phyloP scores from a whole-genome alignment of 2,797 vertebrate species.

The Ataeniobius toweri region DNA sequence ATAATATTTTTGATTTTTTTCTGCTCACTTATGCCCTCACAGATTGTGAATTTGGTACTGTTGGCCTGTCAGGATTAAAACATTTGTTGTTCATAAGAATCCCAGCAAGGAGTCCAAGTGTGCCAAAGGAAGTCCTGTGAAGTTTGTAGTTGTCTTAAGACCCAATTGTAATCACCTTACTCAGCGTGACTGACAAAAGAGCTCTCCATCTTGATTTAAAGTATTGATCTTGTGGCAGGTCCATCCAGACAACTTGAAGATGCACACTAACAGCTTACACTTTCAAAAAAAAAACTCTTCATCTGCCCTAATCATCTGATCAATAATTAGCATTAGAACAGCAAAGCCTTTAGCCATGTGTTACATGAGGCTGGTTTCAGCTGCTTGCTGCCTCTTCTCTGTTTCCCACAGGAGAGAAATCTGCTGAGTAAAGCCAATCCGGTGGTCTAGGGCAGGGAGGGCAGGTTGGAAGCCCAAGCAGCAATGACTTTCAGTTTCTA shows the following conservation, averaged over 20 bases:
- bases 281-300: conserved; percentile 86
- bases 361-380: conserved; percentile 79
- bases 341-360: conserved; percentile 84
- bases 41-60: conserved; percentile 33
- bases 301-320: conserved; percentile 97
- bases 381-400: conserved; percentile 49
- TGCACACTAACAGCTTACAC: conserved; percentile 89
- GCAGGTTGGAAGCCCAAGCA: conserved; percentile 79
- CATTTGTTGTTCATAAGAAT: conserved; percentile 87
- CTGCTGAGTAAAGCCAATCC: conserved; percentile 93
- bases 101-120: conserved; percentile 83
- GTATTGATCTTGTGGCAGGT: conserved; percentile 91
- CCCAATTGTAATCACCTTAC: conserved; percentile 97
- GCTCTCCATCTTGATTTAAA: conserved; percentile 91
- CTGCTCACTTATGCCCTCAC: conserved; percentile 17
- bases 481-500: conserved; percentile 80
- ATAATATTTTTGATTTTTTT: conserved; percentile 42
- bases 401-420: conserved; percentile 81
- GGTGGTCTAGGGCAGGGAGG: conserved; percentile 85
- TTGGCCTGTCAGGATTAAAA: conserved; percentile 35
- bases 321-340: conserved; percentile 91
- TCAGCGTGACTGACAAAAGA: conserved; percentile 92
- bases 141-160: conserved; percentile 96
- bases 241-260: conserved; percentile 85
- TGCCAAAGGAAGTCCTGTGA: conserved; percentile 83